phyloP scores from a whole-genome alignment of 2,113 vertebrate species.

The Xenopus laevis region DNA sequence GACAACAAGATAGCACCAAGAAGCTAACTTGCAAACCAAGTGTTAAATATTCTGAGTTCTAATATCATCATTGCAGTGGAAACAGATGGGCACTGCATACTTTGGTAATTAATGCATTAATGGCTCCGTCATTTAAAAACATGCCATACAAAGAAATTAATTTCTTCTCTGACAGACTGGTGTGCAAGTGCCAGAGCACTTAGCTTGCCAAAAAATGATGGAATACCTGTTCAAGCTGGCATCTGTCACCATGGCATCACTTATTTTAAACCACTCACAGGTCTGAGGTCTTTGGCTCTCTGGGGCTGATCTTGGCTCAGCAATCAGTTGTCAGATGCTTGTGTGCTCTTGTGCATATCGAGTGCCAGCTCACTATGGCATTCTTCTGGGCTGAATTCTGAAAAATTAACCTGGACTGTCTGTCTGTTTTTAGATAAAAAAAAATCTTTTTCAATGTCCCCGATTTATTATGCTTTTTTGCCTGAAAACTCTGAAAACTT shows the following conservation, averaged over 20 bases:
- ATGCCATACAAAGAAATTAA: neutral
- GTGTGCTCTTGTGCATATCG: neutral
- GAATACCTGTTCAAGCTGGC: neutral
- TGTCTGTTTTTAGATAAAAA: too few relatives aligned
- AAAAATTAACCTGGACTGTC: too few relatives aligned
- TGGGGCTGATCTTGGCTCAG: neutral
- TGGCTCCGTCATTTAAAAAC: neutral
- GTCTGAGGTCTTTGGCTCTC: slow-evolving; percentile 10
- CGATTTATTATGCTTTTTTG: too few relatives aligned
- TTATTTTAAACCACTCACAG: slow-evolving; percentile 1
- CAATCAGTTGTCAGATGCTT: neutral
- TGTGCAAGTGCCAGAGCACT: neutral
- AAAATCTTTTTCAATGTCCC: too few relatives aligned
- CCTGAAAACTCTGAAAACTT: too few relatives aligned
- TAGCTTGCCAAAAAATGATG: neutral
- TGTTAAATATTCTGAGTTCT: neutral
- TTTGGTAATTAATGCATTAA: slow-evolving; percentile 3
- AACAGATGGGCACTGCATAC: neutral
- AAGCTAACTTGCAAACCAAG: too few relatives aligned
- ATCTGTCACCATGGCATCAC: slow-evolving; percentile 9
- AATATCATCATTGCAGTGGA: neutral
- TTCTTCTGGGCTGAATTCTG: neutral
- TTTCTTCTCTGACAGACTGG: slow-evolving; percentile 2
- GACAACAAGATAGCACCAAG: too few relatives aligned
- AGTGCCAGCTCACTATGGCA: neutral